These are phyloP conservation scores for Miltochrista miniata DNA, from an alignment of 2,888 invertebrate species.

Conservation along the genomic window DNA sequence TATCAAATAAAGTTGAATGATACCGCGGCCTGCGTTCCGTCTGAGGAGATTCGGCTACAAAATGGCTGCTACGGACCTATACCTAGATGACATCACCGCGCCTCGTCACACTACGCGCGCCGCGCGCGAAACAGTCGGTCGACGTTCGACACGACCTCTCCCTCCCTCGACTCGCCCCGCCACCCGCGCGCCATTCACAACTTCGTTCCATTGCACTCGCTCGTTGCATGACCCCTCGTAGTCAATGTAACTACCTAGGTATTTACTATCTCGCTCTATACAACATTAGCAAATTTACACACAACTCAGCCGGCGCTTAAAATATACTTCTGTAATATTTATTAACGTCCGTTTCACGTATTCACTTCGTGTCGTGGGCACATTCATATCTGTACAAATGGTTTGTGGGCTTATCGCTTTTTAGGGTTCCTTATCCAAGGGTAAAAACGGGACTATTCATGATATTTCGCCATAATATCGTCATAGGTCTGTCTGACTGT, in stretches of 20 bases:
- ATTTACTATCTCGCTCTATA: slow-evolving; percentile 18
- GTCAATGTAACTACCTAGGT: slow-evolving; percentile 40
- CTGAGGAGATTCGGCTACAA: slow-evolving; percentile 31
- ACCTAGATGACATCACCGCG: slow-evolving; percentile 64
- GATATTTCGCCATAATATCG: too few relatives aligned
- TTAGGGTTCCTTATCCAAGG: too few relatives aligned
- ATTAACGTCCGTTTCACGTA: not conserved
- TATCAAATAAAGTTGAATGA: too few relatives aligned
- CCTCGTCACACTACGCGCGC: slow-evolving; percentile 33
- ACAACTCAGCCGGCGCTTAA: slow-evolving; percentile 7
- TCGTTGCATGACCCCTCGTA: slow-evolving; percentile 50
- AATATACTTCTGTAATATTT: not conserved
- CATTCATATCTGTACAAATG: not conserved
- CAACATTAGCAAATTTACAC: slow-evolving; percentile 12
- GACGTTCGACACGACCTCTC: slow-evolving; percentile 27
- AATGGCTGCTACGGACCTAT: slow-evolving; percentile 52
- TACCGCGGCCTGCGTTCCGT: too few relatives aligned
- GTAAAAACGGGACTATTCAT: too few relatives aligned
- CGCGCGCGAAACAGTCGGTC: slow-evolving; percentile 24
- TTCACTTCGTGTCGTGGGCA: not conserved
- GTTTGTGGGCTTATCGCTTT: not conserved
- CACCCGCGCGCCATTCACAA: slow-evolving; percentile 64
- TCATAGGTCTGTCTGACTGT: too few relatives aligned
- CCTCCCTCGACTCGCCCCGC: slow-evolving; percentile 28
- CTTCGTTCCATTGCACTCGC: slow-evolving; percentile 55